Evolutionary conservation across 1,140 invertebrate genomes (phyloP).

Genomic region (Ceratina australensis): DNA sequence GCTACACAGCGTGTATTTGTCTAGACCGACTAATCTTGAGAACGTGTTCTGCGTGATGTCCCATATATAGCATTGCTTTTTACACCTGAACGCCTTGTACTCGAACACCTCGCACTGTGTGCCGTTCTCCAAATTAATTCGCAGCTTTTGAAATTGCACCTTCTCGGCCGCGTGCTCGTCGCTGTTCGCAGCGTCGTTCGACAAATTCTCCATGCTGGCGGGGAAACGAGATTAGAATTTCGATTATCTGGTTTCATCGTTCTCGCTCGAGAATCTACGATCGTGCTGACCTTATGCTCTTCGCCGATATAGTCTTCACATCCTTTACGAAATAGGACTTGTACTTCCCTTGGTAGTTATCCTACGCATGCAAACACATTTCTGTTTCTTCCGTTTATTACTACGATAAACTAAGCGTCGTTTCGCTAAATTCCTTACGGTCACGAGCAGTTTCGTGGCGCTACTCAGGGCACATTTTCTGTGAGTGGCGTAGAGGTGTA

Average conservation of each 20-base stretch:
- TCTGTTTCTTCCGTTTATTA: neutral
- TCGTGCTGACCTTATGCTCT: slow-evolving; percentile 75
- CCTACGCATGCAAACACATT: slow-evolving; percentile 68
- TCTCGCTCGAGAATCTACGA: neutral
- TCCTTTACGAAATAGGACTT: slow-evolving; percentile 85
- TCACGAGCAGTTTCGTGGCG: slow-evolving; percentile 89
- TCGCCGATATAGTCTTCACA: slow-evolving; percentile 79
- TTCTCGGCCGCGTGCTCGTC: slow-evolving; percentile 62
- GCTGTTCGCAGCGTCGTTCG: slow-evolving; percentile 32
- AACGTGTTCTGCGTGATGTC: slow-evolving; percentile 82
- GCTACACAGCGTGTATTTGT: slow-evolving; percentile 81
- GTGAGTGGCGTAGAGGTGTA: slow-evolving; percentile 88
- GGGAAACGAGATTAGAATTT: neutral
- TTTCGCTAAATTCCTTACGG: slow-evolving; percentile 80
- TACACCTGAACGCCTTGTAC: slow-evolving; percentile 82
- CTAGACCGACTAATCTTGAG: slow-evolving; percentile 83
- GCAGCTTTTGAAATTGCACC: slow-evolving; percentile 68
- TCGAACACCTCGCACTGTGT: slow-evolving; percentile 68
- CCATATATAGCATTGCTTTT: slow-evolving; percentile 86
- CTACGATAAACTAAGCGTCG: neutral
- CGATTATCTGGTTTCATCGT: no score
- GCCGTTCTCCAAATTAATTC: slow-evolving; percentile 77
- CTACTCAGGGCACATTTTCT: slow-evolving; percentile 83
- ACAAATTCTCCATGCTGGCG: slow-evolving; percentile 29
- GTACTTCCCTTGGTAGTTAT: slow-evolving; percentile 86